Conservation (phyloP, 2,888 invertebrate genomes). For the Himalopsyche tibetana region DNA sequence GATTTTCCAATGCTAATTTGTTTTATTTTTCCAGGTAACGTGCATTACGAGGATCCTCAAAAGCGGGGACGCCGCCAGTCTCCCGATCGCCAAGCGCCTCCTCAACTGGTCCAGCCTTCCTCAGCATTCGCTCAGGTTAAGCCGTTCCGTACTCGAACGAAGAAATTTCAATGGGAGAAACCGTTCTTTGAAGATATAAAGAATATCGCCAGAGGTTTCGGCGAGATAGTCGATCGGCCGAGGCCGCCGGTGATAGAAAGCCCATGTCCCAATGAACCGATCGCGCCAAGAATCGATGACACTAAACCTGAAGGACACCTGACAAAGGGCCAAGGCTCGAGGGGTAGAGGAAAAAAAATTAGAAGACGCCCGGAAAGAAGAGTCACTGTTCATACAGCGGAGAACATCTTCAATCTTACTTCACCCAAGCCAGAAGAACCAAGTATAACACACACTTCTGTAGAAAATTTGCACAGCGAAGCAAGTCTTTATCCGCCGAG, state of each 20-base stretch:
- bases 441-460: neutral
- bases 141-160: slow-evolving; percentile 43
- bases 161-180: slow-evolving; percentile 55
- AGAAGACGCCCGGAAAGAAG: slow-evolving; percentile 58
- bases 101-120: neutral
- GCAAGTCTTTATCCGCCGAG: neutral
- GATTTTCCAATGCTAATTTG: neutral
- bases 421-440: neutral
- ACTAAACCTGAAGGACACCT: slow-evolving; percentile 31
- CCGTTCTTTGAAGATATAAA: slow-evolving; percentile 64
- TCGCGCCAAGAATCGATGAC: neutral
- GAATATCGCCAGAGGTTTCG: slow-evolving; percentile 62
- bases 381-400: slow-evolving; percentile 50
- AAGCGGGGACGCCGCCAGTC: slow-evolving; percentile 47
- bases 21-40: slow-evolving; percentile 56
- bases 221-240: slow-evolving; percentile 63
- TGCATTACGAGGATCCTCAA: slow-evolving; percentile 52
- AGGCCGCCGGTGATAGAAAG: neutral
- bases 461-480: slow-evolving; percentile 28
- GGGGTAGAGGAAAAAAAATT: slow-evolving; percentile 61
- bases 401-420: slow-evolving; percentile 6
- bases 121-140: slow-evolving; percentile 62
- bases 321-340: slow-evolving; percentile 58
- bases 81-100: slow-evolving; percentile 5
- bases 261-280: slow-evolving; percentile 44